These are phyloP conservation scores for Galagoides demidoff DNA, from an alignment of 2,797 vertebrate species.

Conservation along the genomic window DNA sequence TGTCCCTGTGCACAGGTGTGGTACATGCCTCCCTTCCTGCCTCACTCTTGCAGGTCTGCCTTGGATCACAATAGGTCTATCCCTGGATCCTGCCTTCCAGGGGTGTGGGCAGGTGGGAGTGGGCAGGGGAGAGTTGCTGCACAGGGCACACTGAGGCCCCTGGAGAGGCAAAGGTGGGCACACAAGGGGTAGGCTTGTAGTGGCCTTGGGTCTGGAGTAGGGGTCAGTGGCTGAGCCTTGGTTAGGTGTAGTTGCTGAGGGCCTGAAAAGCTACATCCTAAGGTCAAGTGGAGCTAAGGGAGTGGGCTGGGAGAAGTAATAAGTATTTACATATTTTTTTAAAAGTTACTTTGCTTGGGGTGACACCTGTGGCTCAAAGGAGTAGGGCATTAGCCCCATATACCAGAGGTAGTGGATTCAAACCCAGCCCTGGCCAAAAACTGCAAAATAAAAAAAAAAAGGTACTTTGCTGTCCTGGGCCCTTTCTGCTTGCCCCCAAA, in stretches of 20 bases:
- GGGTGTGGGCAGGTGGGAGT: background rate
- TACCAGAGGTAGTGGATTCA: too few species aligned
- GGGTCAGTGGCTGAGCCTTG: background rate
- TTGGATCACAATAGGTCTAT: accelerated
- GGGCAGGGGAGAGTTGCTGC: background rate
- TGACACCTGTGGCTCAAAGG: too few species aligned
- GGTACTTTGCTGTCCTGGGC: too few species aligned
- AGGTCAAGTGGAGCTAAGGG: background rate
- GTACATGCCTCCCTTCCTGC: background rate
- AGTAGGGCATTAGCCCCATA: too few species aligned
- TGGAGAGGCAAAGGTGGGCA: too few species aligned
- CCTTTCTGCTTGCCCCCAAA: too few species aligned
- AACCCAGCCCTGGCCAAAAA: too few species aligned
- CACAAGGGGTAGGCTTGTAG: background rate
- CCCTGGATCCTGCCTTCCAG: background rate
- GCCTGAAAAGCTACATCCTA: background rate
- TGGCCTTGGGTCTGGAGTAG: too few species aligned
- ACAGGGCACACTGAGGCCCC: background rate
- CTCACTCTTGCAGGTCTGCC: too few species aligned
- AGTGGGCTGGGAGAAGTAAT: background rate
- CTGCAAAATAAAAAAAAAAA: too few species aligned
- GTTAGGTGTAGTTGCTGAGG: background rate
- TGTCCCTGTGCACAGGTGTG: accelerated
- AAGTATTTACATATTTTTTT: too few species aligned
- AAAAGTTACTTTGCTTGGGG: too few species aligned